Evolutionary conservation across 2,888 invertebrate genomes (phyloP), one percentile per base, ranked within the genome.

Genomic region (Drosophila mayaguana): DNA sequence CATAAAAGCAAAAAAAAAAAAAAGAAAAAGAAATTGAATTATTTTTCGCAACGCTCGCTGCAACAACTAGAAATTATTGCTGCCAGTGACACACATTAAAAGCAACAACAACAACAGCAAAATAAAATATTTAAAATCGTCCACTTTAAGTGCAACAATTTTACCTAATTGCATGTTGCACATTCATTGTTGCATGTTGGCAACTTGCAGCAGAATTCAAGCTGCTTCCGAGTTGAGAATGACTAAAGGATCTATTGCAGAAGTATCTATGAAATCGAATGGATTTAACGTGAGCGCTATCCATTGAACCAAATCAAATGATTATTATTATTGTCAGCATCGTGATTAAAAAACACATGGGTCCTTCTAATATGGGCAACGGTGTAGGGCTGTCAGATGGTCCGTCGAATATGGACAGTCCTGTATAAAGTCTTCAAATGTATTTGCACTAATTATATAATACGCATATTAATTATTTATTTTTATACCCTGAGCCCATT

Each of bases 71-170:
- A 67, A 63, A 63, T 63, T 53, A 69, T 59, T 64, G 64, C 76
- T 68, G 61, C 56, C 69, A 64, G 40, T 79, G 76, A 75, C 75
- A 79, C 43, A 75, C 55, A 76, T 60, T 36, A 36, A 46, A 28
- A 36, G 3, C 12, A 57, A n/a, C 20, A 32, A 38, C 22, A 25
- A 5, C 34, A 25, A n/a, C 9, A 34, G 12, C 32, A 32, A 36
- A 4, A 16, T 6, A 14, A 14, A 6, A 14, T 36, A 36, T 14
- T 12, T 50, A 4, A 48, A 48, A 48, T 48, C 32, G 28, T 48
- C 48, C 48, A 48, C 50, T 50, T 50, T 18, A 34, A 50, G 48
- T 14, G 34, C 34, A 25, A 34, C 45, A 34, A 43, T 36, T 57
- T 45, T 14, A 12, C 45, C 22, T 45, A 57, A 57, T 57, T 46